These are phyloP conservation scores for Zelostemma sp. DNA, from an alignment of 1,140 invertebrate genomes.

Conservation along the genomic window DNA sequence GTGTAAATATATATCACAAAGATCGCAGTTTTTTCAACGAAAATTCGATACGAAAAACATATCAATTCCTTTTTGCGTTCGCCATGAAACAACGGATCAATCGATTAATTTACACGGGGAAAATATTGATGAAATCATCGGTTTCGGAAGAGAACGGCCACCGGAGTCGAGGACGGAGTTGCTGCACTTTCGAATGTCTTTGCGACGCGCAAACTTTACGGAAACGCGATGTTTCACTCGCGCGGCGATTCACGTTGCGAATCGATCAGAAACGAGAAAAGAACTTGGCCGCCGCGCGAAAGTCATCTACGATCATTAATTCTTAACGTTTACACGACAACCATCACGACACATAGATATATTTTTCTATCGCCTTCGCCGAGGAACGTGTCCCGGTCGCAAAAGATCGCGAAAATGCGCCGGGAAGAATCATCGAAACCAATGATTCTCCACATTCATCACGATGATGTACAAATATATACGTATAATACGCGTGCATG, in stretches of 20 bases:
- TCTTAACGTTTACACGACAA: conserved; percentile 44
- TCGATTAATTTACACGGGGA: conserved; percentile 28
- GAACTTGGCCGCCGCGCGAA: neutral
- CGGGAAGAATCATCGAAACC: conserved; percentile 3
- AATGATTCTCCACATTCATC: conserved; percentile 1
- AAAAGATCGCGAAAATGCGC: conserved; percentile 9
- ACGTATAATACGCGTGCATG: conserved; percentile 8
- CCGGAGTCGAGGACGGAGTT: conserved; percentile 37
- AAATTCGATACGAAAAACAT: neutral
- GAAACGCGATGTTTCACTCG: neutral
- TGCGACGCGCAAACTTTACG: neutral
- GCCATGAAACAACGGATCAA: conserved; percentile 13
- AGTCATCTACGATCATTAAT: conserved; percentile 11
- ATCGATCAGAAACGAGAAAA: conserved; percentile 12
- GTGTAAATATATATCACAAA: neutral
- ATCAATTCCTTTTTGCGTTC: neutral
- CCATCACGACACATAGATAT: conserved; percentile 58
- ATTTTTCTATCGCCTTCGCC: conserved; percentile 26
- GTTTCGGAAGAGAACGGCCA: conserved; percentile 13
- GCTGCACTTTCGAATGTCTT: conserved; percentile 25
- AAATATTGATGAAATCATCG: neutral
- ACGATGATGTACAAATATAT: conserved; percentile 18
- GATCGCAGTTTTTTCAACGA: too few species aligned
- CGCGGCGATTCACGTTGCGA: conserved; percentile 28
- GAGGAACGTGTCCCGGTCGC: conserved; percentile 5